Percentiles rank a stretch among this genome's conserved stretches.
These are phyloP conservation scores for Phrynocephalus vlangalii DNA, from an alignment of 2,797 vertebrate species.

Conservation along the genomic window DNA sequence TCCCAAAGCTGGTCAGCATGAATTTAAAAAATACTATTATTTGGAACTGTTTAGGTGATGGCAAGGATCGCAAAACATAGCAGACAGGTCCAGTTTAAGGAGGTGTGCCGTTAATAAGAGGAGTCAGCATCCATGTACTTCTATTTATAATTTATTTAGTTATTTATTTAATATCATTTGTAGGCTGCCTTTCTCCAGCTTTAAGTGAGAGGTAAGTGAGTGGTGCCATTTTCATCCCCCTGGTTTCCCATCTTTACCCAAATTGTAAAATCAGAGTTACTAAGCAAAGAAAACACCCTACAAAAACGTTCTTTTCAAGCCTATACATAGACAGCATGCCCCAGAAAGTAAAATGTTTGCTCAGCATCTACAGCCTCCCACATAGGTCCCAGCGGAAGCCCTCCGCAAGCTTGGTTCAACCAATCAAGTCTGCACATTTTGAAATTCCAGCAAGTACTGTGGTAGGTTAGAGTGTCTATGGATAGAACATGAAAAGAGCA, in stretches of 20 bases:
- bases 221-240: too few species aligned
- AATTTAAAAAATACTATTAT: background rate
- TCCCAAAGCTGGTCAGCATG: too few species aligned
- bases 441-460: background rate
- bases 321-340: background rate
- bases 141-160: background rate
- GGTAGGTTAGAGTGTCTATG: too few species aligned
- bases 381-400: background rate
- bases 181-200: too few species aligned
- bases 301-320: background rate
- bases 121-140: too few species aligned
- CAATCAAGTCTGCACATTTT: background rate
- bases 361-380: too few species aligned
- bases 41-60: background rate
- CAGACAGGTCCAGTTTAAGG: background rate
- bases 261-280: background rate
- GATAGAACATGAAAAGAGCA: slow-evolving; percentile 35
- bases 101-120: background rate
- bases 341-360: background rate
- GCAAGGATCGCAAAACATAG: background rate
- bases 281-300: background rate
- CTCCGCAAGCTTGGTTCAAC: background rate
- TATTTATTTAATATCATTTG: too few species aligned
- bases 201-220: too few species aligned
- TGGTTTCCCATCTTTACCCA: background rate